A percentile compares a stretch with the other conserved stretches of the same genome.
Evolutionary conservation across 2,888 invertebrate genomes (phyloP).

Genomic region (Syrista parreyssii): DNA sequence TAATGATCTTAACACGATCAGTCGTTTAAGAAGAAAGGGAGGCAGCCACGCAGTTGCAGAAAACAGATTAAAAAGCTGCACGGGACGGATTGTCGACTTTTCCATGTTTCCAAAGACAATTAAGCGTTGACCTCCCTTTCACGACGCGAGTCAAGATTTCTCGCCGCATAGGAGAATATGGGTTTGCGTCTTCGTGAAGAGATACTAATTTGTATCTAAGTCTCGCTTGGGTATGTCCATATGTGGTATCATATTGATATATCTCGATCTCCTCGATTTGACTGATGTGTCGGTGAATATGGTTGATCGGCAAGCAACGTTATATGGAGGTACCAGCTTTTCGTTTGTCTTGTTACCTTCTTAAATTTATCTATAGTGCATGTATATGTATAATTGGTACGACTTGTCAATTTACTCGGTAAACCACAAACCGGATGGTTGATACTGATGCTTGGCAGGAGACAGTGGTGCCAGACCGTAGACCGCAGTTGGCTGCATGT

Average conservation of each 20-base stretch:
- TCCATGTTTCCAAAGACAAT: background rate
- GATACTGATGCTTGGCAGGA: slow-evolving; percentile 77
- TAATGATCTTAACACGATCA: background rate
- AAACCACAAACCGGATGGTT: slow-evolving; percentile 80
- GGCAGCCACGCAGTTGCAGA: background rate
- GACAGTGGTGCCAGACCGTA: slow-evolving; percentile 79
- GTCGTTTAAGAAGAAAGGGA: background rate
- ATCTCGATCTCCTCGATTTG: background rate
- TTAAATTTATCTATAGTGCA: background rate
- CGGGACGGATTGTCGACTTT: background rate
- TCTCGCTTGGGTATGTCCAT: no score
- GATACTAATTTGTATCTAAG: background rate
- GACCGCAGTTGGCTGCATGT: slow-evolving; percentile 76
- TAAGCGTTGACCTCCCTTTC: background rate
- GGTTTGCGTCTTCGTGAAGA: background rate
- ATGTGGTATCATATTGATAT: background rate
- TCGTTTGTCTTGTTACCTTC: background rate
- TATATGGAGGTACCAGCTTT: background rate
- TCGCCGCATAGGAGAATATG: background rate
- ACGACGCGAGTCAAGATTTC: background rate
- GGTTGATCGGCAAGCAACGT: background rate
- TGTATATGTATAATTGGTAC: background rate
- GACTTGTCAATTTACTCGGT: slow-evolving; percentile 70
- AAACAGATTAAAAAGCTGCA: background rate
- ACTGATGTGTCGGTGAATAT: background rate